Evolutionary conservation across 2,113 vertebrate genomes (phyloP), one percentile per base, ranked within the genome.

Genomic region (Podarcis muralis): DNA sequence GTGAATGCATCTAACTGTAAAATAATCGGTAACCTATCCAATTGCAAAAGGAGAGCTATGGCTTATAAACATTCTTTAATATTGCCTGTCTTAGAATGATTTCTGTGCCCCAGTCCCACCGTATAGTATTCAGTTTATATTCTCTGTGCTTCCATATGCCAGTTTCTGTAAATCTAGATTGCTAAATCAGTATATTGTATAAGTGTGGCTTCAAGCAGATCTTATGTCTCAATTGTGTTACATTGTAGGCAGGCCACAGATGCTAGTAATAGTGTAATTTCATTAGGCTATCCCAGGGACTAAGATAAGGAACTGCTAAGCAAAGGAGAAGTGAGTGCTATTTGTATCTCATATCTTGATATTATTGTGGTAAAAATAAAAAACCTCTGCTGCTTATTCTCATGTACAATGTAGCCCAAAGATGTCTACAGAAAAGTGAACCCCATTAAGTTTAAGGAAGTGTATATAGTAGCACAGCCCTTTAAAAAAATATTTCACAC

Each of bases 281-380:
- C 37, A 43, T 30, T n/a, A 68, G 35, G 2, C 18, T 68, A 69
- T 32, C 79, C 22, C 32, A 59, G 79, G 57, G n/a, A 35, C 32
- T 62, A 7, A 66, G 27, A 2, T 88, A 1, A 0, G 53, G 0
- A 80, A 1, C 20, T 43, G 35, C 5, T 1, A 30, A 0, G 53
- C 71, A 66, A 68, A 68, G 6, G 35, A 72, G 2, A 0, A 81
- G 13, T 66, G 15, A 68, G 20, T 5, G 3, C 3, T 30, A 76
- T 20, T 1, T 32, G 77, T 72, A 79, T 0, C 30, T 82, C 37
- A 40, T 23, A 0, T 59, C 79, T 84, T 83, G 75, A 2, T 77
- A 57, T 57, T 5, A 2, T 85, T 78, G 43, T 0, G 75, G 57
- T 66, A 30, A 0, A 35, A 88, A 83, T 43, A 0, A 0, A 72